These are phyloP conservation scores for Oscheius sp. DNA, from an alignment of 2,888 invertebrate genomes.

Conservation along the genomic window DNA sequence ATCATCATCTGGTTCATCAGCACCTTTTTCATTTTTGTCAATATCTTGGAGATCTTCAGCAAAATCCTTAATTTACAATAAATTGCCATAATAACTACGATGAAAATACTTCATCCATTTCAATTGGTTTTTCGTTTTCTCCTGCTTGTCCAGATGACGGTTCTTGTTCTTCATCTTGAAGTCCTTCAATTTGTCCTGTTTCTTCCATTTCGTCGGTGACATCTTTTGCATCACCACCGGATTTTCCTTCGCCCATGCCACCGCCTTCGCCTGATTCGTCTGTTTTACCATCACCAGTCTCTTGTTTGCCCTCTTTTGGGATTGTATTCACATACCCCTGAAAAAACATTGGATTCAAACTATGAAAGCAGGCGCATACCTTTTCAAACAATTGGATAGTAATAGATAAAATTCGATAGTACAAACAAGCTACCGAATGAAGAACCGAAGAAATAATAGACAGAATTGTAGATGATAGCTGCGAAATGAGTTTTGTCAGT, in stretches of 20 bases:
- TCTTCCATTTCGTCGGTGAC: slow-evolving; percentile 91
- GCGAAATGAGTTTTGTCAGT: background rate
- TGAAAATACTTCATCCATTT: slow-evolving; percentile 68
- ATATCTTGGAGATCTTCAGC: slow-evolving; percentile 69
- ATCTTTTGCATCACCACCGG: slow-evolving; percentile 83
- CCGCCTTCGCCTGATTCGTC: slow-evolving; percentile 61
- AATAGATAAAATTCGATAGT: slow-evolving; percentile 48
- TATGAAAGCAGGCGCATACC: slow-evolving; percentile 26
- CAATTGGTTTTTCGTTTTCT: slow-evolving; percentile 70
- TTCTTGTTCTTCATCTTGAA: slow-evolving; percentile 81
- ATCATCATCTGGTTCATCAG: slow-evolving; percentile 79
- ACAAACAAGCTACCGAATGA: slow-evolving; percentile 25
- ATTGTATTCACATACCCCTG: slow-evolving; percentile 90
- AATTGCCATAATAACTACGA: background rate
- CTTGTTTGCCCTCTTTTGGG: slow-evolving; percentile 77
- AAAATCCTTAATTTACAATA: slow-evolving; percentile 58
- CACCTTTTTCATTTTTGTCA: slow-evolving; percentile 76
- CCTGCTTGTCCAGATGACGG: slow-evolving; percentile 75
- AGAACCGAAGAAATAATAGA: slow-evolving; percentile 1
- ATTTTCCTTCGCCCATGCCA: slow-evolving; percentile 65
- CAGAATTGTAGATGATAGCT: background rate
- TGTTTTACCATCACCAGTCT: slow-evolving; percentile 79
- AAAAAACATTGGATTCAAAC: slow-evolving; percentile 38
- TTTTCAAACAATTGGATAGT: slow-evolving; percentile 54
- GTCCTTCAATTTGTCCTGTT: slow-evolving; percentile 70